Evolutionary conservation across 2,888 invertebrate genomes (phyloP), one percentile per base, ranked within the genome.

Genomic region (Arge pagana): DNA sequence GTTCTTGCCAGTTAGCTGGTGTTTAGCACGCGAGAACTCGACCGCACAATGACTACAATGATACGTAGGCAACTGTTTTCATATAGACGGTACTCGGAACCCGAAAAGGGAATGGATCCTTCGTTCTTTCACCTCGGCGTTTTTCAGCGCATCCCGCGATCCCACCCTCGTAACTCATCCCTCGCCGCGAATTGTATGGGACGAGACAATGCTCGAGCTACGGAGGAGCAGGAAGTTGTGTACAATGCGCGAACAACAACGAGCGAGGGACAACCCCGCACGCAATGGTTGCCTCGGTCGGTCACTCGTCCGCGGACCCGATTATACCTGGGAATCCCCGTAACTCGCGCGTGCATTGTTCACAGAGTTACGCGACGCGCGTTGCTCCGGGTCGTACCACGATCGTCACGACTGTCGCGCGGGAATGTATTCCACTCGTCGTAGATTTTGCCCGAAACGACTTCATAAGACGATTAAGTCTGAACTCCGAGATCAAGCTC

Each of bases 161-260:
- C 33, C 33, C 28, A 16, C 33, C 21, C 23, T n/a, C n/a, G n/a
- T n/a, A 28, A 36, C 37, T 48, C 16, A 16, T 18, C 15, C 31
- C 49, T 8, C 16, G 16, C 8, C 40, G 8, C 30, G 37, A 18
- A 52, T 52, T 48, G 48, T 52, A 13, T n/a, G 24, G 24, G 15
- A 13, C 11, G 40, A 52, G 48, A 52, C 54, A 54, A 52, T 52
- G 41, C 40, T 36, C 16, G 15, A 23, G 11, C 36, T 33, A 48
- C 26, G 33, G 23, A 28, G 24, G 33, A 26, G 18, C 28, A 31
- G 52, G 48, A 51, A 48, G 54, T 48, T 45, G 36, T 48, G 48
- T 13, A 48, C 41, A 48, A 52, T 42, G 35, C n/a, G n/a, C 48
- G 23, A 36, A 48, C 37, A 48, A 54, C 48, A 48, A 51, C 33